Evolutionary conservation across 2,797 vertebrate genomes (phyloP), one percentile per base, ranked within the genome.

Genomic region (Benthosema pterotum): DNA sequence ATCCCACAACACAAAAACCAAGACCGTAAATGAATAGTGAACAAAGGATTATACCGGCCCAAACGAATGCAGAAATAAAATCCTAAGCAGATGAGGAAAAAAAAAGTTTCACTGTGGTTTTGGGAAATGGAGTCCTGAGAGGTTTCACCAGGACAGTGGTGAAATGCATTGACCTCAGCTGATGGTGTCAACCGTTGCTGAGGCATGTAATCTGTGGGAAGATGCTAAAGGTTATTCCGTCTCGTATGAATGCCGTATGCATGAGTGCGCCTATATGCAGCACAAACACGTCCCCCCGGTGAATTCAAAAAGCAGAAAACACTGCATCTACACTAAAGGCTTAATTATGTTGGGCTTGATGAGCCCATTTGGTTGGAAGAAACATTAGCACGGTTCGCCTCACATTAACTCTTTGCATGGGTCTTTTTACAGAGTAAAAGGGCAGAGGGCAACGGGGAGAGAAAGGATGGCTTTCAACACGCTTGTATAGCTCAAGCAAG

Each of bases 311-410:
- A n/a, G 8, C 13, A 43, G 11, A 60, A 42, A 62, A 38, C 19
- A 25, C 32, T 32, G 57, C 45, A 28, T 56, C 1, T 53, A 57
- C 18, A 42, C 67, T 52, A 17, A 52, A 22, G 57, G 56, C 42
- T 60, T 69, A 68, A 74, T 76, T 71, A 57, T 48, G 59, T 56
- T 53, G 42, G 42, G 46, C 61, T 25, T 71, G 63, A 67, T 64
- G 72, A 42, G 57, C 17, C 50, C 64, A 51, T 71, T 63, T 59
- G 54, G 61, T 55, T 51, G 58, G 67, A 74, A 74, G 64, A 70
- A 46, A 53, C 52, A 59, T 80, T 70, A 60, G 56, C 51, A 57
- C 6, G 56, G 59, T 52, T 75, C 62, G 71, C 49, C 67, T 79
- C 57, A 69, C 58, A 73, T 72, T 63, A 65, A 65, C 55, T 45